phyloP scores from a whole-genome alignment of 64 coral and sea anemone species.

The Catalaphyllia jardinei region DNA sequence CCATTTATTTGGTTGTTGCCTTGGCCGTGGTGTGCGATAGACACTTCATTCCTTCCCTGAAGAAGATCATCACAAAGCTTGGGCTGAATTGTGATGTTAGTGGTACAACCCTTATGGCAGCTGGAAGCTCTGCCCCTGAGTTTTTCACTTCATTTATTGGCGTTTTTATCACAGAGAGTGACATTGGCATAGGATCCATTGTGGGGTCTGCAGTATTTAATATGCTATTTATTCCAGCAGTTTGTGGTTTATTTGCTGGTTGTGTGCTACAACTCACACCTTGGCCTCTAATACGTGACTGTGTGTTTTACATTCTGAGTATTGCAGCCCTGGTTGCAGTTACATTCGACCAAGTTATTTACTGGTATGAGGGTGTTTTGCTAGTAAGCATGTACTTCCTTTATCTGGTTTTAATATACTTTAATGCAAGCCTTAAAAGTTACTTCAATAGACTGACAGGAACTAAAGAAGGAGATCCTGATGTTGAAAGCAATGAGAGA shows the following conservation, averaged over 20 bases:
- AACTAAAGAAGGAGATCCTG: neutral
- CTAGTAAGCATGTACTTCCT: slow-evolving; percentile 85
- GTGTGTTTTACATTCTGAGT: slow-evolving; percentile 71
- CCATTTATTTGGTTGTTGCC: slow-evolving; percentile 75
- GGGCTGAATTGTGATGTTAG: slow-evolving; percentile 70
- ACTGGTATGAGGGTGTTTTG: slow-evolving; percentile 80
- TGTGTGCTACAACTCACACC: slow-evolving; percentile 58
- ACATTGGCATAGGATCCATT: slow-evolving; percentile 84
- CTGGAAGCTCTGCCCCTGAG: slow-evolving; percentile 86
- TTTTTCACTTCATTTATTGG: slow-evolving; percentile 95
- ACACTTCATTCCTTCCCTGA: slow-evolving; percentile 82
- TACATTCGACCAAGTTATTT: slow-evolving; percentile 62
- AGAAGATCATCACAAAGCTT: slow-evolving; percentile 64
- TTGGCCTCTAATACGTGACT: slow-evolving; percentile 86
- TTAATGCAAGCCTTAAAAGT: slow-evolving; percentile 53
- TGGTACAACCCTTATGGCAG: slow-evolving; percentile 91
- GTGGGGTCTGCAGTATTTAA: slow-evolving; percentile 93
- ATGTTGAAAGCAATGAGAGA: neutral
- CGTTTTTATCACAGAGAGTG: slow-evolving; percentile 90
- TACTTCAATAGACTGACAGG: slow-evolving; percentile 31
- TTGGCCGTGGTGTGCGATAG: slow-evolving; percentile 75
- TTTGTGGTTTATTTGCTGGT: slow-evolving; percentile 87
- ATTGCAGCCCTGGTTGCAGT: slow-evolving; percentile 64
- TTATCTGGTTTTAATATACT: slow-evolving; percentile 85
- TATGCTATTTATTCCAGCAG: slow-evolving; percentile 85